These are phyloP conservation scores for Cheiracanthium punctorium DNA, from an alignment of 2,888 invertebrate genomes.

Conservation along the genomic window DNA sequence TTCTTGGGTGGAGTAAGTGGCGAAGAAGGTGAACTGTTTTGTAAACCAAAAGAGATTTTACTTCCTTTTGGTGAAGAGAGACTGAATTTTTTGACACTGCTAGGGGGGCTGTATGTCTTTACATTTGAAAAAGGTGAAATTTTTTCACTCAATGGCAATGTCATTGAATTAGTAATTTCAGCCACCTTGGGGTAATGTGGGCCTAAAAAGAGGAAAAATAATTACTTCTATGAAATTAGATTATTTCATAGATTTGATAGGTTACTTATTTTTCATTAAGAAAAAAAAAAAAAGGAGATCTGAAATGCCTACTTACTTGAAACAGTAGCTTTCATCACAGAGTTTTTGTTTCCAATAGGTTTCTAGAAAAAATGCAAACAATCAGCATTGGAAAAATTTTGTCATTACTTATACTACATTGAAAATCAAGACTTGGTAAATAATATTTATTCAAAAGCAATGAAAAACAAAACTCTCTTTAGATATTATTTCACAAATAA, in stretches of 20 bases:
- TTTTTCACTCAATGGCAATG: conserved; percentile 38
- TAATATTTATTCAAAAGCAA: too few relatives aligned
- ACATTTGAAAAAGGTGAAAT: conserved; percentile 18
- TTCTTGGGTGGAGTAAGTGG: neutral
- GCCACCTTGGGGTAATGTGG: conserved; percentile 25
- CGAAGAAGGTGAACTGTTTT: neutral
- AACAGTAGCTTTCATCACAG: conserved; percentile 28
- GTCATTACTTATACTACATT: too few relatives aligned
- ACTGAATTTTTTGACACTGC: neutral
- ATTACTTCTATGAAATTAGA: neutral
- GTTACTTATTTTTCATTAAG: neutral
- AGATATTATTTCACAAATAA: too few relatives aligned
- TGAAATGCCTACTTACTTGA: conserved; percentile 26
- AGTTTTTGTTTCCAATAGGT: conserved; percentile 32
- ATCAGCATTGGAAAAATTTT: too few relatives aligned
- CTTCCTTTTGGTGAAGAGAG: neutral
- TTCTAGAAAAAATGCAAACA: too few relatives aligned
- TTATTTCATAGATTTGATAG: too few relatives aligned
- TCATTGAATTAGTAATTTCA: conserved; percentile 19
- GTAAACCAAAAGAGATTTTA: conserved; percentile 45
- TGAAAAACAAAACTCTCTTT: too few relatives aligned
- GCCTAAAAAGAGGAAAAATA: conserved; percentile 8
- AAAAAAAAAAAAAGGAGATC: neutral
- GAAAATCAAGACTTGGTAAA: too few relatives aligned
- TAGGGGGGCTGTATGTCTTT: conserved; percentile 1